A percentile compares a stretch with the other conserved stretches of the same genome.
Conservation (phyloP, 2,113 vertebrate genomes). For the Anas platyrhynchos region DNA sequence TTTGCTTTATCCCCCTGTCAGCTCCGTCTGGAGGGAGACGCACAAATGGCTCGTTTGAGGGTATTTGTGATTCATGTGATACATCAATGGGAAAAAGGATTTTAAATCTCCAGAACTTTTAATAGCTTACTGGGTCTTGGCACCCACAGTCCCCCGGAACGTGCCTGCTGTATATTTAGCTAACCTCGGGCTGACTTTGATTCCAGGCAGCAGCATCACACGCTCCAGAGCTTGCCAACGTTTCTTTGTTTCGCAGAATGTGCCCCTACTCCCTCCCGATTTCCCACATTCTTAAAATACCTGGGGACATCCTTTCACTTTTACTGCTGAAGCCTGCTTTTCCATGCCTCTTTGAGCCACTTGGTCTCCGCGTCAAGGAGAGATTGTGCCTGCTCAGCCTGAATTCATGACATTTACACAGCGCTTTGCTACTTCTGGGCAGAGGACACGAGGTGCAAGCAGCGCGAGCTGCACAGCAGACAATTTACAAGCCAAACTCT, state of each 20-base stretch:
- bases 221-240: background rate
- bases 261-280: background rate
- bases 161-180: slow-evolving; percentile 17
- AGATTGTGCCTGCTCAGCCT: background rate
- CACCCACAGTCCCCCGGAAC: background rate
- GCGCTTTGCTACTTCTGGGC: background rate
- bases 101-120: slow-evolving; percentile 36
- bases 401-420: background rate
- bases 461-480: background rate
- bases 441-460: background rate
- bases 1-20: slow-evolving; percentile 40
- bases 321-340: background rate
- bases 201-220: background rate
- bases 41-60: slow-evolving; percentile 55
- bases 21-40: slow-evolving; percentile 40
- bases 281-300: background rate
- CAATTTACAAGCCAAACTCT: background rate
- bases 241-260: background rate
- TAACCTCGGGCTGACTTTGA: slow-evolving; percentile 14
- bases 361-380: background rate
- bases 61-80: slow-evolving; percentile 52
- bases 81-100: background rate
- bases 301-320: background rate
- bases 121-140: background rate
- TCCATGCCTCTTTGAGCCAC: background rate